These are phyloP conservation scores for Patiria pectinifera DNA, from an alignment of 53 echinoderm and acorn worm species.

Conservation along the genomic window DNA sequence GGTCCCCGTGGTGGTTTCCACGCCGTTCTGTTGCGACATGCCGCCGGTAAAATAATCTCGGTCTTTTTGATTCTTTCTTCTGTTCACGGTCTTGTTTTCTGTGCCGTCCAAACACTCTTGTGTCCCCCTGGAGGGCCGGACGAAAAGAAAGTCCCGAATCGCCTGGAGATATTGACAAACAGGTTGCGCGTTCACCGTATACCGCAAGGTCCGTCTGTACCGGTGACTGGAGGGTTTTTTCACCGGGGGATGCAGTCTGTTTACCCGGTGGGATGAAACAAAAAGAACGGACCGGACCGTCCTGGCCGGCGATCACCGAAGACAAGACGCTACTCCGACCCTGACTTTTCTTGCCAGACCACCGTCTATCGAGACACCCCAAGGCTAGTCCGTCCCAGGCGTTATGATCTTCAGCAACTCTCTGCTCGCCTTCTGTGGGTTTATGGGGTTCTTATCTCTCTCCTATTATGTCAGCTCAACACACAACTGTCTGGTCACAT, in stretches of 20 bases:
- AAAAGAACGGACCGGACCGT: background rate
- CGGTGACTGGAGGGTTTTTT: background rate
- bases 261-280: background rate
- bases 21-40: constrained; percentile 54
- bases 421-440: background rate
- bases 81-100: background rate
- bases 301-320: background rate
- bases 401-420: constrained; percentile 42
- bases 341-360: constrained; percentile 42
- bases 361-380: background rate
- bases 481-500: constrained; percentile 12
- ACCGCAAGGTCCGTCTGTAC: background rate
- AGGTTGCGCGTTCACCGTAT: constrained; percentile 4
- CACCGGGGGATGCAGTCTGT: background rate
- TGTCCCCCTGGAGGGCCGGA: constrained; percentile 11
- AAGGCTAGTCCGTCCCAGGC: constrained; percentile 27
- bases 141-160: background rate
- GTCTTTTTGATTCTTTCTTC: background rate
- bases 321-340: constrained; percentile 9
- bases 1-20: constrained; percentile 28
- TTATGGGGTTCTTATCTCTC: background rate
- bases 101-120: constrained; percentile 4
- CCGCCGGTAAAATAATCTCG: background rate
- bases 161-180: constrained; percentile 41
- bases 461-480: constrained; percentile 41